Evolutionary conservation across 2,888 invertebrate genomes (phyloP).

Genomic region (Eristalis pertinax): DNA sequence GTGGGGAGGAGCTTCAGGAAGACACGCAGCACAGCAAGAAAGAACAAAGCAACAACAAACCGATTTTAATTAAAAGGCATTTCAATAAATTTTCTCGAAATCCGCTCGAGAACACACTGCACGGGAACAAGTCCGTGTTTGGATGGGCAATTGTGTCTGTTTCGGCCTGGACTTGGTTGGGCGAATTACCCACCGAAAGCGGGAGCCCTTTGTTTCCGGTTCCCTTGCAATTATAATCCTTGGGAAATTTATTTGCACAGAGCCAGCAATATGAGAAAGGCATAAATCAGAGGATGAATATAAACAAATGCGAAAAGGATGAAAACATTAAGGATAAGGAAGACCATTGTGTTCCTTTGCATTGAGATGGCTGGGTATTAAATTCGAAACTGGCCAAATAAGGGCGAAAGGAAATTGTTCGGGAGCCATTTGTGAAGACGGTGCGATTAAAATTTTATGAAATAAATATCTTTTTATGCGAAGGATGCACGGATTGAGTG

Average conservation of each 20-base stretch:
- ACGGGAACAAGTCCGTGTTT: background rate
- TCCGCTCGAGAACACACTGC: background rate
- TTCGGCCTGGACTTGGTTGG: background rate
- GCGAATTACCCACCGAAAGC: background rate
- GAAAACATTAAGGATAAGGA: background rate
- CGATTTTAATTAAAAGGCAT: background rate
- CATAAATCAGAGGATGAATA: background rate
- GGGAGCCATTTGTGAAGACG: background rate
- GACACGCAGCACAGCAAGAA: background rate
- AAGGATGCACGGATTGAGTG: background rate
- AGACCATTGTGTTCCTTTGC: background rate
- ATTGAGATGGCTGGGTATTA: constrained; percentile 6
- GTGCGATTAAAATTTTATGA: background rate
- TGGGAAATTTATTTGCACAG: background rate
- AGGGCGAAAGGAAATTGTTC: background rate
- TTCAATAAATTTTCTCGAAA: background rate
- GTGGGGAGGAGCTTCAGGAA: background rate
- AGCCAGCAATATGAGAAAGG: background rate
- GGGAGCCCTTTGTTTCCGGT: background rate
- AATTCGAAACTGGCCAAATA: constrained; percentile 1
- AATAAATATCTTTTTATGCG: constrained; percentile 14
- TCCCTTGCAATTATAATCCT: background rate
- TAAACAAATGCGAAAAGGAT: background rate
- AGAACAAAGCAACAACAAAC: background rate
- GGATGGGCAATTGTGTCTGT: background rate